phyloP scores from a whole-genome alignment of 2,888 invertebrate genomes.

The Achlya flavicornis region DNA sequence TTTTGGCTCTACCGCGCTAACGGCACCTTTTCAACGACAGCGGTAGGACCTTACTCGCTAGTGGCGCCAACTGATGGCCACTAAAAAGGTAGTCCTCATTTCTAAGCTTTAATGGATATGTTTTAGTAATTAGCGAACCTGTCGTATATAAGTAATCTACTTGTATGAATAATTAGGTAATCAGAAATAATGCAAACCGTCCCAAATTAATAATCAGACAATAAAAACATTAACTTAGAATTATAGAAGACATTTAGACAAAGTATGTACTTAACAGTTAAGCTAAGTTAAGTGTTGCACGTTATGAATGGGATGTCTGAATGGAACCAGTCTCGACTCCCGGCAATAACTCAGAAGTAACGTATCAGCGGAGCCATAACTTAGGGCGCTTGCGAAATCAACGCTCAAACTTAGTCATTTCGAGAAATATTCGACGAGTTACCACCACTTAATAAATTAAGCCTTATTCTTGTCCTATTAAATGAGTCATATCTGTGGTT shows the following conservation, averaged over 20 bases:
- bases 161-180: too few relatives aligned
- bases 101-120: too few relatives aligned
- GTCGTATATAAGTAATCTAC: too few relatives aligned
- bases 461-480: not conserved
- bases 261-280: conserved; percentile 21
- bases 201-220: not conserved
- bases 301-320: conserved; percentile 50
- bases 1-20: too few relatives aligned
- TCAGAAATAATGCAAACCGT: too few relatives aligned
- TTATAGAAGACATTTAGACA: conserved; percentile 16
- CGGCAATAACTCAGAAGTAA: conserved; percentile 57
- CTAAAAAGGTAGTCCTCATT: too few relatives aligned
- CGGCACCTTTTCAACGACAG: too few relatives aligned
- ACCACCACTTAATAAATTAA: conserved; percentile 1
- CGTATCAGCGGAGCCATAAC: conserved; percentile 65
- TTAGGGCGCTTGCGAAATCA: conserved; percentile 63
- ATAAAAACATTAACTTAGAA: conserved; percentile 11
- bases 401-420: conserved; percentile 21
- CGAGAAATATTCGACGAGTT: not conserved
- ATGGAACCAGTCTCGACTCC: conserved; percentile 57
- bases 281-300: conserved; percentile 24
- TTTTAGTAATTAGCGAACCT: too few relatives aligned
- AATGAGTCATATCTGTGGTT: not conserved
- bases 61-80: too few relatives aligned
- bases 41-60: too few relatives aligned